phyloP scores from a whole-genome alignment of 2,888 invertebrate species.

The Heteropelma amictum region DNA sequence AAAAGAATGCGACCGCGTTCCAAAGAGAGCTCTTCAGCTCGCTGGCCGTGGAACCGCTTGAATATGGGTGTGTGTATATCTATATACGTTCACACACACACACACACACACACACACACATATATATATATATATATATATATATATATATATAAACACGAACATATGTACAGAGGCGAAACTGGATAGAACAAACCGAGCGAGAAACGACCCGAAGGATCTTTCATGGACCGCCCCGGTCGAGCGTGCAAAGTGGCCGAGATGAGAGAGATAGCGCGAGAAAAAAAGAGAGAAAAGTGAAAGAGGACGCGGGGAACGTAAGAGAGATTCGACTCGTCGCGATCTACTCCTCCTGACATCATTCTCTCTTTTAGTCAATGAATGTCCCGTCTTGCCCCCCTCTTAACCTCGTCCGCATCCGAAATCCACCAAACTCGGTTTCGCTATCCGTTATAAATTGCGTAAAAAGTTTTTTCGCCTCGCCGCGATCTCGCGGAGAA shows the following conservation, averaged over 20 bases:
- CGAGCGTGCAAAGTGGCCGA: conserved; percentile 31
- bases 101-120: neutral
- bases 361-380: conserved; percentile 69
- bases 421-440: neutral
- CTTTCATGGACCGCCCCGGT: conserved; percentile 37
- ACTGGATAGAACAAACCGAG: conserved; percentile 39
- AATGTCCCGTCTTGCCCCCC: conserved; percentile 35
- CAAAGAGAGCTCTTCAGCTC: conserved; percentile 19
- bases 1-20: conserved; percentile 68
- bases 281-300: conserved; percentile 3
- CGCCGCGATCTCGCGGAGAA: conserved; percentile 7
- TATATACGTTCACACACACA: conserved; percentile 13
- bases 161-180: conserved; percentile 3
- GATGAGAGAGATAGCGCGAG: conserved; percentile 16
- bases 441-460: conserved; percentile 27
- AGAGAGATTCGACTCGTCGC: conserved; percentile 17
- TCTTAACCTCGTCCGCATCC: conserved; percentile 9
- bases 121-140: neutral
- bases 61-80: neutral
- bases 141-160: conserved; percentile 4
- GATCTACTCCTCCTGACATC: conserved; percentile 63
- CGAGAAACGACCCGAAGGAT: conserved; percentile 29
- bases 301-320: neutral
- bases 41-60: conserved; percentile 42
- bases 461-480: conserved; percentile 17